A percentile compares a stretch with the other conserved stretches of the same genome.
Conservation (phyloP, 1,140 invertebrate genomes). For the Monochamus saltuarius region DNA sequence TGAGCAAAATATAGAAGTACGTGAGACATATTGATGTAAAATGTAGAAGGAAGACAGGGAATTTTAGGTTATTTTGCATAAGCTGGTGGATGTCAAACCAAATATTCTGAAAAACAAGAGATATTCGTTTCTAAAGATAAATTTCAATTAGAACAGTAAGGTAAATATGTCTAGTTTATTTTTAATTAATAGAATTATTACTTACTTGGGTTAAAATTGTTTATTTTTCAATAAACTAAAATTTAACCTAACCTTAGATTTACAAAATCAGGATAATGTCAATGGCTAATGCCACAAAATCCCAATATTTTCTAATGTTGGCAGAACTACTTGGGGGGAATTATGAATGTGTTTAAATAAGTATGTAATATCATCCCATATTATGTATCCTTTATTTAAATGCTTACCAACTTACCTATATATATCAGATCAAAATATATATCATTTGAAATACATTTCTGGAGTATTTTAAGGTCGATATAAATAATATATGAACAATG, state of each 20-base stretch:
- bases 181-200: background rate
- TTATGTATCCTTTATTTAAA: too few relatives aligned
- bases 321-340: too few relatives aligned
- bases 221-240: background rate
- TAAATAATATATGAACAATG: too few relatives aligned
- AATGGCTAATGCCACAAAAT: background rate
- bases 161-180: background rate
- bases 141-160: background rate
- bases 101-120: conserved; percentile 1
- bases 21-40: conserved; percentile 19
- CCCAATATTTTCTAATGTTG: background rate
- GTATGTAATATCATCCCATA: too few relatives aligned
- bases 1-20: conserved; percentile 7
- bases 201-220: background rate
- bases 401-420: too few relatives aligned
- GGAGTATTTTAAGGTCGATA: too few relatives aligned
- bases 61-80: conserved; percentile 5
- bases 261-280: background rate
- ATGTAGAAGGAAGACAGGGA: conserved; percentile 9
- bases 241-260: background rate
- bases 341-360: too few relatives aligned
- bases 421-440: too few relatives aligned
- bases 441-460: too few relatives aligned
- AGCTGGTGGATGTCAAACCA: conserved; percentile 12
- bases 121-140: background rate